phyloP scores from a whole-genome alignment of 2,797 vertebrate genomes.

The Onychomys torridus region DNA sequence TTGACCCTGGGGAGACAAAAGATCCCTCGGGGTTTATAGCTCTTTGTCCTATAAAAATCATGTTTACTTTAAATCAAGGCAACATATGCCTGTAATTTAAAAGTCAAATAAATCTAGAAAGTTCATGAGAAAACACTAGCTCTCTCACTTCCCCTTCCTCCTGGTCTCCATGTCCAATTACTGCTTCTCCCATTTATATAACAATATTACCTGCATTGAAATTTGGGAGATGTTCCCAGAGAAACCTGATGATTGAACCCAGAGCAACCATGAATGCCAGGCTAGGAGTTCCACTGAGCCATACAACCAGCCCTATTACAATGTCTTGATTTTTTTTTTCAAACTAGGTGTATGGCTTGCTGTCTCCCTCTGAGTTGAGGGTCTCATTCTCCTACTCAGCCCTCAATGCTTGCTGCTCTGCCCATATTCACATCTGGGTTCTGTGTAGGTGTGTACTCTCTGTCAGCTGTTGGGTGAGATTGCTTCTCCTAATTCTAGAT shows the following conservation, averaged over 20 bases:
- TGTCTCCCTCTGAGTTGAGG: neutral
- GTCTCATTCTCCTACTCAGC: neutral
- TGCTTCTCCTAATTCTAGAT: neutral
- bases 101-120: neutral
- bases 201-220: neutral
- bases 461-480: too few species aligned
- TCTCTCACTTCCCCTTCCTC: accelerated
- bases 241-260: neutral
- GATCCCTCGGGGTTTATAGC: neutral
- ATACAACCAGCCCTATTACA: neutral
- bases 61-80: neutral
- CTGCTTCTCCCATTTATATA: neutral
- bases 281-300: neutral
- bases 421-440: neutral
- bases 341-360: neutral
- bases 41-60: neutral
- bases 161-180: neutral
- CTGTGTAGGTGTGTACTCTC: too few species aligned
- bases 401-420: too few species aligned
- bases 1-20: slow-evolving; percentile 35
- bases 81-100: neutral
- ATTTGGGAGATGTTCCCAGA: too few species aligned
- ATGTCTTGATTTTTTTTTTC: neutral
- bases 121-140: neutral
- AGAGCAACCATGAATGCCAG: neutral